These are phyloP conservation scores for Saturnia japonica DNA, from an alignment of 2,888 invertebrate species.

Conservation along the genomic window DNA sequence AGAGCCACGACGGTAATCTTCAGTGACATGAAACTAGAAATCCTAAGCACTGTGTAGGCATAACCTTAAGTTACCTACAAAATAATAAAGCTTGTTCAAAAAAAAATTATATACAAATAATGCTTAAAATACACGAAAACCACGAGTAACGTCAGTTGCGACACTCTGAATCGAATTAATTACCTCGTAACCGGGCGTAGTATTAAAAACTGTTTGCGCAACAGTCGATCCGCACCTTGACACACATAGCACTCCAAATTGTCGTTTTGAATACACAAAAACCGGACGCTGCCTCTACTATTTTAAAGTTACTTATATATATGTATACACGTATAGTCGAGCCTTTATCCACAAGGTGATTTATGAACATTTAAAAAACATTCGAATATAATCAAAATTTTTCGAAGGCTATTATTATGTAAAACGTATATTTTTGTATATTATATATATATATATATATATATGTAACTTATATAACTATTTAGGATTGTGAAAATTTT, in stretches of 20 bases:
- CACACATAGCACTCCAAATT: conserved; percentile 75
- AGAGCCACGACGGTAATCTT: background rate
- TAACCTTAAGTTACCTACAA: background rate
- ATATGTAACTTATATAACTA: no score
- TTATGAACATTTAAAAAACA: conserved; percentile 3
- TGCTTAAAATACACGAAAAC: conserved; percentile 59
- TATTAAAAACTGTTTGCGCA: conserved; percentile 80
- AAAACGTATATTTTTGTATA: no score
- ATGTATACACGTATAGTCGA: conserved; percentile 2
- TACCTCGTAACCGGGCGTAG: conserved; percentile 79
- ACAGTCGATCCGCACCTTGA: conserved; percentile 80
- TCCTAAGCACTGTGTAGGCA: background rate
- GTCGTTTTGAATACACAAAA: conserved; percentile 82
- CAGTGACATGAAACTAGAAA: background rate
- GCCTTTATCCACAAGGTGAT: conserved; percentile 13
- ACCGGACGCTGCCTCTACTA: conserved; percentile 77
- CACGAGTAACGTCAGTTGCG: conserved; percentile 72
- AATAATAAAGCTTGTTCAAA: conserved; percentile 33
- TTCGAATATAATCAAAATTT: background rate
- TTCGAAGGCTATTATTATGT: no score
- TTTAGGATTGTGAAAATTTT: no score
- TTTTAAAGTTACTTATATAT: conserved; percentile 46
- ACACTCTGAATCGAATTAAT: conserved; percentile 80
- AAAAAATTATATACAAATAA: conserved; percentile 35
- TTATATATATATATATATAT: no score